phyloP scores from a whole-genome alignment of 2,888 invertebrate genomes.

The Hetaerina titia region DNA sequence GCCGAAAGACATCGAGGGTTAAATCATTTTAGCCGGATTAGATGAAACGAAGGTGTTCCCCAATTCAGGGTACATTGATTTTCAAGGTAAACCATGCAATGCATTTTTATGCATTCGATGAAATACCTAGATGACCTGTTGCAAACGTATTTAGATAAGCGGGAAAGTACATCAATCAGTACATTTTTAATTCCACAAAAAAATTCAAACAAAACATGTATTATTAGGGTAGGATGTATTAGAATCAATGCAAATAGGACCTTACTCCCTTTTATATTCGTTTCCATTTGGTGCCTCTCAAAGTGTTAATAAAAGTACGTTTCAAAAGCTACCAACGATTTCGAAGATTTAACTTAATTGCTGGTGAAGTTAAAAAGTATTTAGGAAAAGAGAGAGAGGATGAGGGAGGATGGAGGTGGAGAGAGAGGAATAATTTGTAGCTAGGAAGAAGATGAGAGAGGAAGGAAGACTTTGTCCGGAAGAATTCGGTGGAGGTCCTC shows the following conservation, averaged over 20 bases:
- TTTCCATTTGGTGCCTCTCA: neutral
- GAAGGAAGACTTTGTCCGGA: neutral
- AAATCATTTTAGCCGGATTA: too few species aligned
- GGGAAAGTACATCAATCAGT: too few species aligned
- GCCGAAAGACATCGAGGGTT: neutral
- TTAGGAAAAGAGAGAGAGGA: neutral
- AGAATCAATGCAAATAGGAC: too few species aligned
- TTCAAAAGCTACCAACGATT: neutral
- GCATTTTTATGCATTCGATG: neutral
- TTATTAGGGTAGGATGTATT: too few species aligned
- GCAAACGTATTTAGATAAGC: too few species aligned
- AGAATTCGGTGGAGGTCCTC: neutral
- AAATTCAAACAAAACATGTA: neutral
- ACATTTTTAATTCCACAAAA: neutral
- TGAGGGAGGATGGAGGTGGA: neutral
- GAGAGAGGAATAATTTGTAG: too few species aligned
- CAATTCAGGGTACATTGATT: too few species aligned
- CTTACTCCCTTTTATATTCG: too few species aligned
- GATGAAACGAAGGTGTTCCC: too few species aligned
- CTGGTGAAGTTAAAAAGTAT: neutral
- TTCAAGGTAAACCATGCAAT: neutral
- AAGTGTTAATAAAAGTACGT: neutral
- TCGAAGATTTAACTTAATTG: neutral
- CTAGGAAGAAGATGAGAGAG: too few species aligned
- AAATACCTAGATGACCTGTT: neutral